Conservation (phyloP, 1,140 invertebrate genomes). For the Leucophenga varia region DNA sequence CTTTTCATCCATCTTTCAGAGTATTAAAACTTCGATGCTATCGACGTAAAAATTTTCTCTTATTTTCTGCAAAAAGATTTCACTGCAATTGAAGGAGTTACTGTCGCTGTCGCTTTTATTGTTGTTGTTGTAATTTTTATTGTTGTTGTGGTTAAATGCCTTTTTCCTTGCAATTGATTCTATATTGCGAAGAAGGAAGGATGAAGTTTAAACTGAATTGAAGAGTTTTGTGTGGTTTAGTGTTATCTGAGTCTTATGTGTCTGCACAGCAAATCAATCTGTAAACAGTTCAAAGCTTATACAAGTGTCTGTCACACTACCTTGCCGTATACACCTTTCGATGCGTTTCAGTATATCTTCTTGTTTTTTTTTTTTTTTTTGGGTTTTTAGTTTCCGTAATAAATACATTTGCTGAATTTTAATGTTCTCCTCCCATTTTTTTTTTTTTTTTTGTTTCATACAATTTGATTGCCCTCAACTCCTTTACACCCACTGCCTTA, state of each 20-base stretch:
- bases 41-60: too few species aligned
- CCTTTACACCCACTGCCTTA: too few species aligned
- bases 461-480: constrained; percentile 37
- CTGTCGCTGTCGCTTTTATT: constrained; percentile 2
- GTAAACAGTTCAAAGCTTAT: constrained; percentile 42
- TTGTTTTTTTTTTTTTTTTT: constrained; percentile 1
- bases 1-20: too few species aligned
- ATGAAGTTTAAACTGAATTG: constrained; percentile 6
- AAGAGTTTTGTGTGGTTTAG: constrained; percentile 36
- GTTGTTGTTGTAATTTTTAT: constrained; percentile 3
- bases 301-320: neutral
- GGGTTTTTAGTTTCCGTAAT: constrained; percentile 46
- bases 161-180: constrained; percentile 40
- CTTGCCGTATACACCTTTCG: constrained; percentile 17
- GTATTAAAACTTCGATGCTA: too few species aligned
- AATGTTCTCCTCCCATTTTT: constrained; percentile 53
- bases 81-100: neutral
- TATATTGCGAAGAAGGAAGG: too few species aligned
- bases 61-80: too few species aligned
- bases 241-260: constrained; percentile 8
- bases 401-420: constrained; percentile 55
- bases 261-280: constrained; percentile 50
- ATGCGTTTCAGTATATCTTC: neutral
- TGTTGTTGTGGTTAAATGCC: constrained; percentile 28
- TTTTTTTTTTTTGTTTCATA: too few species aligned